A percentile compares a stretch with the other conserved stretches of the same genome.
Evolutionary conservation across 2,113 vertebrate genomes (phyloP).

Genomic region (Gymnocephalus cernua): DNA sequence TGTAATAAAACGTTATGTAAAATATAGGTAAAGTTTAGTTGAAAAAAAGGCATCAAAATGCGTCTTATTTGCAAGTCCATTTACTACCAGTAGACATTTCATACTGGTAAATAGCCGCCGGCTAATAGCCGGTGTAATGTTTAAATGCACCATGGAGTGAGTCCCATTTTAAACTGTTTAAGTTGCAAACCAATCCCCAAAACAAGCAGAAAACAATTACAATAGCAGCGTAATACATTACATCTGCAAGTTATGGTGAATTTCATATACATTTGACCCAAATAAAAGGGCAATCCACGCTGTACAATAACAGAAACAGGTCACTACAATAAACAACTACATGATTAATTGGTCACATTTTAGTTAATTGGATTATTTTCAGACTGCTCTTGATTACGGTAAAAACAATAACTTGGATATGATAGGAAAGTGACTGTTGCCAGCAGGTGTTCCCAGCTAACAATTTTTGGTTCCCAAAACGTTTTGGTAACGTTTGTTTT

Average conservation of each 20-base stretch:
- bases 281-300: not conserved
- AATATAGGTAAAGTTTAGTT: not conserved
- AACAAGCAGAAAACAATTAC: not conserved
- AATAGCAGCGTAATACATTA: not conserved
- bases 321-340: not conserved
- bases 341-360: not conserved
- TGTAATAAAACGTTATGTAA: not conserved
- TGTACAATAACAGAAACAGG: not conserved
- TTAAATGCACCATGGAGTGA: too few relatives aligned
- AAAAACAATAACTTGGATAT: not conserved
- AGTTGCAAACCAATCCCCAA: not conserved
- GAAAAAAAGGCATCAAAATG: not conserved
- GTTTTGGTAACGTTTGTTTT: too few relatives aligned
- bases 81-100: too few relatives aligned
- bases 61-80: not conserved
- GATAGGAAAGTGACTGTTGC: not conserved
- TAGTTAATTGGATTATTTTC: not conserved
- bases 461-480: too few relatives aligned
- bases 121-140: too few relatives aligned
- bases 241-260: not conserved
- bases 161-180: too few relatives aligned
- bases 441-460: conserved; percentile 14
- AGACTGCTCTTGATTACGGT: not conserved
- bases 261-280: not conserved
- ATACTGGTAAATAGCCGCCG: too few relatives aligned